A percentile compares a stretch with the other conserved stretches of the same genome.
Conservation (phyloP, 2,888 invertebrate genomes). For the Chymomyza procnemis region DNA sequence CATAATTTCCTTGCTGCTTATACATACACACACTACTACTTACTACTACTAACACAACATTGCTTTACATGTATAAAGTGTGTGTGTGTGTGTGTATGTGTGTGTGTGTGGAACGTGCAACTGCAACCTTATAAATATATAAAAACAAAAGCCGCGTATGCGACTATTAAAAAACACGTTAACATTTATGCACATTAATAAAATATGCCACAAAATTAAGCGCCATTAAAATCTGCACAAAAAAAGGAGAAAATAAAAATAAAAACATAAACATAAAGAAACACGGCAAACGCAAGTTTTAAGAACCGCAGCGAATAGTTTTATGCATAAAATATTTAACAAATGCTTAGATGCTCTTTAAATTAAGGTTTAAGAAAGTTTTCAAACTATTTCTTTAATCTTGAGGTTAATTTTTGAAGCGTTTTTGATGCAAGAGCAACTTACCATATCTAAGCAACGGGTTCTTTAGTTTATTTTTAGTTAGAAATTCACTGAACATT, state of each 20-base stretch:
- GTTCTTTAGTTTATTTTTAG: too few relatives aligned
- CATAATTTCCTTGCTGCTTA: background rate
- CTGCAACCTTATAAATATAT: background rate
- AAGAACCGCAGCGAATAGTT: constrained; percentile 6
- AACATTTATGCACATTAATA: constrained; percentile 59
- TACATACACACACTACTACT: background rate
- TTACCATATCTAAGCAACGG: too few relatives aligned
- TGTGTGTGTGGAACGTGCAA: background rate
- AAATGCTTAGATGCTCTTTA: background rate
- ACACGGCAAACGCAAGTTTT: constrained; percentile 19
- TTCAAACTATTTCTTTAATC: too few relatives aligned
- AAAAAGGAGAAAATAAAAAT: background rate
- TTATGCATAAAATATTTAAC: background rate
- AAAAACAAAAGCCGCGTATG: background rate
- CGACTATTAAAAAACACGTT: constrained; percentile 39
- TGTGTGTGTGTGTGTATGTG: too few relatives aligned
- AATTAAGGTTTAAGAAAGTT: background rate
- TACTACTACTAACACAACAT: background rate
- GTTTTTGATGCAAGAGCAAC: too few relatives aligned
- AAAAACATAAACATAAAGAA: background rate
- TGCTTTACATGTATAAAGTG: background rate
- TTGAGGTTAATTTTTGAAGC: too few relatives aligned
- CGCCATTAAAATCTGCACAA: constrained; percentile 48
- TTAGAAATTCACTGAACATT: too few relatives aligned
- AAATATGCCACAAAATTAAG: constrained; percentile 58